phyloP scores from a whole-genome alignment of 2,113 vertebrate genomes.

The Noturus placidus region DNA sequence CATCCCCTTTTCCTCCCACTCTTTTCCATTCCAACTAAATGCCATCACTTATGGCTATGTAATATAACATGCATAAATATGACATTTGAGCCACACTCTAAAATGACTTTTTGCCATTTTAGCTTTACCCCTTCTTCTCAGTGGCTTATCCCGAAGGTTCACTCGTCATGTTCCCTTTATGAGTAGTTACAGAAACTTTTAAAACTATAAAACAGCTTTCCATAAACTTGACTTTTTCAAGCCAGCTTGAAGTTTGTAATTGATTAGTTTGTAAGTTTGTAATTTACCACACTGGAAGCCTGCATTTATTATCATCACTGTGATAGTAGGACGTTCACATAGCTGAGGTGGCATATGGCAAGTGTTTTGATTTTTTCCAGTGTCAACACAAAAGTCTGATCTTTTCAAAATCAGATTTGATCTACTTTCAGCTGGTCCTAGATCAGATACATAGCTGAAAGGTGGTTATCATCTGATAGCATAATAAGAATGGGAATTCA shows the following conservation, averaged over 20 bases:
- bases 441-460: not conserved
- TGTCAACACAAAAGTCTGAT: not conserved
- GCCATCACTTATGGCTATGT: not conserved
- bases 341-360: not conserved
- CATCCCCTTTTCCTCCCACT: not conserved
- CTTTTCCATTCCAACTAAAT: constrained; percentile 4
- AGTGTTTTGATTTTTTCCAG: not conserved
- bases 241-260: constrained; percentile 22
- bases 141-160: not conserved
- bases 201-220: not conserved
- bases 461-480: not conserved
- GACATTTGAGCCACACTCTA: not conserved
- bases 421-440: not conserved
- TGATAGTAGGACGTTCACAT: not conserved
- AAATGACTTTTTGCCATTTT: not conserved
- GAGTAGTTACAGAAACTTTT: not conserved
- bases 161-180: not conserved
- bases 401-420: not conserved
- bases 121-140: not conserved
- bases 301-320: not conserved
- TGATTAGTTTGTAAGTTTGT: no score
- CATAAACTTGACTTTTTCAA: not conserved
- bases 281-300: not conserved
- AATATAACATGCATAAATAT: not conserved
- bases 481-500: not conserved